A percentile compares a stretch with the other conserved stretches of the same genome.
Evolutionary conservation across 2,888 invertebrate genomes (phyloP).

Genomic region (Drosophila paranaensis): DNA sequence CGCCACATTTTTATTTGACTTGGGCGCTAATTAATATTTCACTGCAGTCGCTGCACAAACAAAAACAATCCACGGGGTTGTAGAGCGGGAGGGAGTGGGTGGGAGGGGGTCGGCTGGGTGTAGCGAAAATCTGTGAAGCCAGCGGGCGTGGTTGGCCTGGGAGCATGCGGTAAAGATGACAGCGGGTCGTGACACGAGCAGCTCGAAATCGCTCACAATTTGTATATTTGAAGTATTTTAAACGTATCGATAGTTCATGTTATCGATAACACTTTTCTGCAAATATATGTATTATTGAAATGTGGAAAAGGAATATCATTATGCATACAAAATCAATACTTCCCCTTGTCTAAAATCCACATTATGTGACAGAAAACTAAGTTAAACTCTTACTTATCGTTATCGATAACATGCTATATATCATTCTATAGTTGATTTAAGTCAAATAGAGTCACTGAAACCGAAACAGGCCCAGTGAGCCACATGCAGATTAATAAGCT

Average conservation of each 20-base stretch:
- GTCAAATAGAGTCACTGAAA: neutral
- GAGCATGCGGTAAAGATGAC: neutral
- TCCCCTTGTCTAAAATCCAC: too few relatives aligned
- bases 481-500: too few relatives aligned
- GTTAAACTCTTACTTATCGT: neutral
- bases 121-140: too few relatives aligned
- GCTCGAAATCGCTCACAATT: neutral
- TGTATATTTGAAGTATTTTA: neutral
- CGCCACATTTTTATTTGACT: slow-evolving; percentile 58
- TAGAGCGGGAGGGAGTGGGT: neutral
- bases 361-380: too few relatives aligned
- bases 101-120: neutral
- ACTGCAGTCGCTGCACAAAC: slow-evolving; percentile 63
- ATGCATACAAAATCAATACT: too few relatives aligned
- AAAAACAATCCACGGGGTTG: slow-evolving; percentile 41
- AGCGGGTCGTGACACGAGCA: slow-evolving; percentile 17
- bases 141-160: neutral
- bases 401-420: neutral
- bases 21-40: slow-evolving; percentile 67
- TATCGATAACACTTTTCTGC: neutral
- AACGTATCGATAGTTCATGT: neutral
- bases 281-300: too few relatives aligned
- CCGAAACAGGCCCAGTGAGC: neutral
- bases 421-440: neutral
- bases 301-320: too few relatives aligned